Conservation (phyloP, 2,888 invertebrate genomes). For the Zeuzera pyrina region DNA sequence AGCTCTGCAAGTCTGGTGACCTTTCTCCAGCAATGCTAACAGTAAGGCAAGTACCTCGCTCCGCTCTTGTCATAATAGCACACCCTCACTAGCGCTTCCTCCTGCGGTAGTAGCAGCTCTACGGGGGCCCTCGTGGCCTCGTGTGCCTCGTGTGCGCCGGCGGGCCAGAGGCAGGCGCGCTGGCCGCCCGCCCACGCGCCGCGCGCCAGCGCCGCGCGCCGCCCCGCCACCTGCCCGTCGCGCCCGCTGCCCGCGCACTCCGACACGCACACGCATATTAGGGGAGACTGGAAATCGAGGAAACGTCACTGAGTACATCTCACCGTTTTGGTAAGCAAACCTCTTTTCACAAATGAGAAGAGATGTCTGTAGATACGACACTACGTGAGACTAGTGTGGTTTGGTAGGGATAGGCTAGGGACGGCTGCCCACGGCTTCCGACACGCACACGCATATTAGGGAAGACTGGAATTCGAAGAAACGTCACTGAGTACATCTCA, state of each 20-base stretch:
- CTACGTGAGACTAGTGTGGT: too few relatives aligned
- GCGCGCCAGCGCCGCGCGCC: constrained; percentile 32
- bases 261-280: constrained; percentile 43
- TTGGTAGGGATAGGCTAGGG: too few relatives aligned
- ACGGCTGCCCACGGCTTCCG: constrained; percentile 33
- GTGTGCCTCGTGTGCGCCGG: constrained; percentile 25
- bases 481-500: background rate
- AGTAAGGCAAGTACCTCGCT: too few relatives aligned
- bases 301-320: background rate
- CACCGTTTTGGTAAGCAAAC: background rate
- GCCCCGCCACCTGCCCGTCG: constrained; percentile 28
- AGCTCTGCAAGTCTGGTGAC: too few relatives aligned
- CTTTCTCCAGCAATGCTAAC: too few relatives aligned
- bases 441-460: constrained; percentile 41
- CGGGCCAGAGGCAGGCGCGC: constrained; percentile 32
- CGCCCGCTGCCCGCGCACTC: constrained; percentile 33
- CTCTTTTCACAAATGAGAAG: too few relatives aligned
- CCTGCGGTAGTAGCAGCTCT: background rate
- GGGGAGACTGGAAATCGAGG: constrained; percentile 23
- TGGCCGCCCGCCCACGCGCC: constrained; percentile 83
- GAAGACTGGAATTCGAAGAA: constrained; percentile 23
- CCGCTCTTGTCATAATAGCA: too few relatives aligned
- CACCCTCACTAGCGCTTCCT: too few relatives aligned
- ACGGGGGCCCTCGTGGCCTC: constrained; percentile 16
- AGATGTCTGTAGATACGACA: too few relatives aligned